phyloP scores from a whole-genome alignment of 2,113 vertebrate species.

The Chloebia gouldiae region DNA sequence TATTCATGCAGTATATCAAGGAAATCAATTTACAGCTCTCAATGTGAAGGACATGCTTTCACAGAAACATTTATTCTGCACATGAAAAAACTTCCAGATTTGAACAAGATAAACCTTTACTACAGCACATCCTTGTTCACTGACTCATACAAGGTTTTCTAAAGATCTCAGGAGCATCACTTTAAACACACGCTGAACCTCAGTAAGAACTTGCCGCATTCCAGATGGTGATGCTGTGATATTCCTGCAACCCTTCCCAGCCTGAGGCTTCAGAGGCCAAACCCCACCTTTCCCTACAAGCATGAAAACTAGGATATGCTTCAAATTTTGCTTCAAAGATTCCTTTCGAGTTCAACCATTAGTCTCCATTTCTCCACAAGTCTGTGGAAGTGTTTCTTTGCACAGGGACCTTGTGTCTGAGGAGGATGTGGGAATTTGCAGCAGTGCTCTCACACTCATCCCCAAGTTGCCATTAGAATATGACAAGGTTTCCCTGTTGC shows the following conservation, averaged over 20 bases:
- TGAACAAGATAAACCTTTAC: not conserved
- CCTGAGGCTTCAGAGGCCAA: not conserved
- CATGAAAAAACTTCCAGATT: not conserved
- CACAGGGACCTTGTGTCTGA: rapidly evolving
- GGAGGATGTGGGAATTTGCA: not conserved
- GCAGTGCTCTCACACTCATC: not conserved
- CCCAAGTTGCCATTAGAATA: not conserved
- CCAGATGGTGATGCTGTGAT: not conserved
- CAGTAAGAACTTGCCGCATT: not conserved
- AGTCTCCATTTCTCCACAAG: not conserved
- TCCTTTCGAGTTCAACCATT: not conserved
- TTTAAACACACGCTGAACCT: not conserved
- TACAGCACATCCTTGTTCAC: not conserved
- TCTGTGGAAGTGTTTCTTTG: not conserved
- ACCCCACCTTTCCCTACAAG: not conserved
- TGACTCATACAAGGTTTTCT: not conserved
- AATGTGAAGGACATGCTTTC: not conserved
- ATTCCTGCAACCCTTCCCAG: not conserved
- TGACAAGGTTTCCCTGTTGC: not conserved
- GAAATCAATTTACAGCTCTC: not conserved
- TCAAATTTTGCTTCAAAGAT: not conserved
- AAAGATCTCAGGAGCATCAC: not conserved
- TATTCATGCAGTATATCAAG: not conserved
- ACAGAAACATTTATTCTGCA: not conserved
- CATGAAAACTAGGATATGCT: not conserved